Conservation (phyloP, 2,113 vertebrate genomes). For the Thalassoma bifasciatum region DNA sequence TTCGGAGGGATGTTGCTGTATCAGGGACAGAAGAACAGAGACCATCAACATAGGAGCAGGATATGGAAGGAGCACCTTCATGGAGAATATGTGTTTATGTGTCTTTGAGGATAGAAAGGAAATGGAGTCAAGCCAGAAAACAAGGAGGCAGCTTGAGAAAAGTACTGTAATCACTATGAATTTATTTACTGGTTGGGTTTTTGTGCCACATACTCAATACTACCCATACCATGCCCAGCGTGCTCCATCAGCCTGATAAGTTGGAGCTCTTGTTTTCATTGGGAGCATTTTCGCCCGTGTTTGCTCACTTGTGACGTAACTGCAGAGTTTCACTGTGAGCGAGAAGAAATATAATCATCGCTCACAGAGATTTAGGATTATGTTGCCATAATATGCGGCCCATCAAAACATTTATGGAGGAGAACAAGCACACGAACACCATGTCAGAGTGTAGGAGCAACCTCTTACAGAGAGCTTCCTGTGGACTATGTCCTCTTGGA, state of each 20-base stretch:
- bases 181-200: conserved; percentile 33
- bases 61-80: conserved; percentile 33
- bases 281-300: conserved; percentile 13
- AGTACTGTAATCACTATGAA: conserved; percentile 51
- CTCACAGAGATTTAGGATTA: conserved; percentile 19
- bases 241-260: conserved; percentile 54
- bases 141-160: conserved; percentile 30
- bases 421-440: conserved; percentile 47
- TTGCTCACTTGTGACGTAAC: conserved; percentile 51
- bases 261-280: conserved; percentile 32
- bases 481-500: conserved; percentile 65
- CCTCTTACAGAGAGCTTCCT: conserved; percentile 36
- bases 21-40: conserved; percentile 45
- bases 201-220: conserved; percentile 8
- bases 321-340: conserved; percentile 7
- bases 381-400: conserved; percentile 8
- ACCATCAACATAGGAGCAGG: conserved; percentile 56
- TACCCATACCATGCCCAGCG: conserved; percentile 4
- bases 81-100: conserved; percentile 17
- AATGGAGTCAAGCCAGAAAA: conserved; percentile 33
- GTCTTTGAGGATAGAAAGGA: conserved; percentile 42
- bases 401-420: conserved; percentile 61
- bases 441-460: conserved; percentile 26
- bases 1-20: conserved; percentile 46
- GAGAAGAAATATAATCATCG: conserved; percentile 21